These are phyloP conservation scores for Tromatobia lineatoria DNA, from an alignment of 2,888 invertebrate species.

Conservation along the genomic window DNA sequence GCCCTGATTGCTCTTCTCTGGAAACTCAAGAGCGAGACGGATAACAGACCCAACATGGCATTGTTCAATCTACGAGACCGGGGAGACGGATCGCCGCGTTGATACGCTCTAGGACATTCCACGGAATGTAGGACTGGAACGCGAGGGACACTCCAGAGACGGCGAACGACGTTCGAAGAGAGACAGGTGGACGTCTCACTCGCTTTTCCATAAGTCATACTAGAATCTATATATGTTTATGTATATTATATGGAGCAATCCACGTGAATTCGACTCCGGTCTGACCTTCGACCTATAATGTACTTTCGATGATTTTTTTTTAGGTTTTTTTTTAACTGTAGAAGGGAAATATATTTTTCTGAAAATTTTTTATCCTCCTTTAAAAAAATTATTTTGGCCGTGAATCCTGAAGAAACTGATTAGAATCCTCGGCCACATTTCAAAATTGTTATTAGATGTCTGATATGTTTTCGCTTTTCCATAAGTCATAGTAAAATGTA, in stretches of 20 bases:
- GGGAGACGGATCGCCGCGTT: constrained; percentile 36
- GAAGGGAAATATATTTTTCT: no score
- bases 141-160: constrained; percentile 16
- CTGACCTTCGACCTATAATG: no score
- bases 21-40: constrained; percentile 32
- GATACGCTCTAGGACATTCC: constrained; percentile 63
- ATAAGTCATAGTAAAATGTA: no score
- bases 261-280: no score
- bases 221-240: not conserved
- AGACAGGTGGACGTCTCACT: constrained; percentile 42
- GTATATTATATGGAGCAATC: not conserved
- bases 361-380: no score
- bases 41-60: constrained; percentile 1
- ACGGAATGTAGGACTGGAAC: constrained; percentile 34
- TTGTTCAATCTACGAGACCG: constrained; percentile 27
- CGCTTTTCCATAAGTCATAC: constrained; percentile 18
- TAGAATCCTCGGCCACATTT: no score
- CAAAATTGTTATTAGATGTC: no score
- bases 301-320: no score
- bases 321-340: not conserved
- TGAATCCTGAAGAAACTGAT: no score
- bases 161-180: constrained; percentile 37
- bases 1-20: constrained; percentile 77
- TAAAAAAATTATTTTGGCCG: no score
- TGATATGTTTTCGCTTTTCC: no score